Evolutionary conservation across 2,797 vertebrate genomes (phyloP).

Genomic region (Vireo griseus): DNA sequence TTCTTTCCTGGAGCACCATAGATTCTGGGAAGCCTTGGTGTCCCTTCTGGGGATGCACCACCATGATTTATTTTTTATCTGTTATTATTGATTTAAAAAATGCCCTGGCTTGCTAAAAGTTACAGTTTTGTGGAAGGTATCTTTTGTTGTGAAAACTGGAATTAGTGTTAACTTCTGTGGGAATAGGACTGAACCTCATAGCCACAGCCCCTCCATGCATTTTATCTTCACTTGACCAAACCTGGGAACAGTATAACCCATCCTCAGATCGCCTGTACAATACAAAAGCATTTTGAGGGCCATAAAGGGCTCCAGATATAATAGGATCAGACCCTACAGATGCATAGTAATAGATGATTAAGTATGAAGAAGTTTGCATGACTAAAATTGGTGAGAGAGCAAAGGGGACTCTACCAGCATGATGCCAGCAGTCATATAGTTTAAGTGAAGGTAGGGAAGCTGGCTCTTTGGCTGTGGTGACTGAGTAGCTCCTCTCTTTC

Average conservation of each 20-base stretch:
- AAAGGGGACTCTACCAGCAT: neutral
- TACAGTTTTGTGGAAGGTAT: neutral
- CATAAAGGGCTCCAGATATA: neutral
- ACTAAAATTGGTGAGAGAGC: neutral
- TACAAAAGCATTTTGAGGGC: neutral
- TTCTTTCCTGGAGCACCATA: too few relatives aligned
- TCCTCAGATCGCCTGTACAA: neutral
- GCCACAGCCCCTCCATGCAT: rapidly evolving
- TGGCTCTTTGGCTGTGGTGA: neutral
- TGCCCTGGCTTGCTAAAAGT: neutral
- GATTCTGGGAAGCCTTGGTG: too few relatives aligned
- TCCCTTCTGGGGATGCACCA: neutral
- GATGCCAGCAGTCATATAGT: neutral
- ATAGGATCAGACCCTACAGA: neutral
- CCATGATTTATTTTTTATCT: neutral
- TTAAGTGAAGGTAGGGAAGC: neutral
- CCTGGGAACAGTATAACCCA: neutral
- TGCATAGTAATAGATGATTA: neutral
- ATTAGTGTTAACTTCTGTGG: neutral
- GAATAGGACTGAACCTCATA: neutral
- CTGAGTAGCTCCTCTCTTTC: neutral
- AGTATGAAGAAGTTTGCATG: neutral
- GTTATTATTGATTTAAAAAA: neutral
- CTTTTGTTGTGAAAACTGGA: neutral
- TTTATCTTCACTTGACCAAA: neutral